Base-by-base conservation (phyloP, 2,797 vertebrate genomes). In the Falco concolor region DNA sequence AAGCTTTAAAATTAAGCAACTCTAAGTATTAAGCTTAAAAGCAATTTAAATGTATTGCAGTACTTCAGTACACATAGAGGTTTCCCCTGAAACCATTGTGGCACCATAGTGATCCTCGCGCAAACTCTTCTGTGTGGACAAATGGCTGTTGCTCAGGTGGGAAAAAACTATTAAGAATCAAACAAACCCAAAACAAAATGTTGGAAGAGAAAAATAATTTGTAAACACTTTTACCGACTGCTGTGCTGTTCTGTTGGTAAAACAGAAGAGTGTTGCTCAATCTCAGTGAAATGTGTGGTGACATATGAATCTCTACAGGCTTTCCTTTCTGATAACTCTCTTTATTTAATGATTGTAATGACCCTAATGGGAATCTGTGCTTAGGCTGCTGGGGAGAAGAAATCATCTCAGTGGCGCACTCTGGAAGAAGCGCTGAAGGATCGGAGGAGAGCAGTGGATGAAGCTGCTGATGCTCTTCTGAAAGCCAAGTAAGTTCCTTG, bases 371-470 rank as follows among this genome's bases (percentile, higher is more conserved):
- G 56, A 65, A n/a, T 40, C 57, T 97, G 8, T 97, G 50, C 70
- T 96, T 83, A 99, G 99, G 96, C 91, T 52, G 80, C 98, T 8
- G 97, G 98, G 59, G 98, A 98, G 86, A 98, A 98, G 47, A 99
- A 99, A 94, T 98, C 99, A 0, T 93, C 97, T 38, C 99, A 99
- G 97, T 99, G 99, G 99, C 98, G 98, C 90, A 98, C 98, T 8
- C 97, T 99, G 67, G 99, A 99, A 90, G 98, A 98, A 13, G 98
- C 99, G 2, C 90, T 99, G 90, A 98, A 98, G 79, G 98, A 98
- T 25, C 97, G 99, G 68, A 98, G 98, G 68, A 97, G 96, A 30
- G 98, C 99, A 2, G 98, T 99, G 47, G 98, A 98, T 13, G 98
- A 99, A 89, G 99, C 99, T 17, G 98, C 97, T 19, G 96, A 98